Evolutionary conservation across 2,797 vertebrate species (phyloP).

Genomic region (Mormyrops boulengeri): DNA sequence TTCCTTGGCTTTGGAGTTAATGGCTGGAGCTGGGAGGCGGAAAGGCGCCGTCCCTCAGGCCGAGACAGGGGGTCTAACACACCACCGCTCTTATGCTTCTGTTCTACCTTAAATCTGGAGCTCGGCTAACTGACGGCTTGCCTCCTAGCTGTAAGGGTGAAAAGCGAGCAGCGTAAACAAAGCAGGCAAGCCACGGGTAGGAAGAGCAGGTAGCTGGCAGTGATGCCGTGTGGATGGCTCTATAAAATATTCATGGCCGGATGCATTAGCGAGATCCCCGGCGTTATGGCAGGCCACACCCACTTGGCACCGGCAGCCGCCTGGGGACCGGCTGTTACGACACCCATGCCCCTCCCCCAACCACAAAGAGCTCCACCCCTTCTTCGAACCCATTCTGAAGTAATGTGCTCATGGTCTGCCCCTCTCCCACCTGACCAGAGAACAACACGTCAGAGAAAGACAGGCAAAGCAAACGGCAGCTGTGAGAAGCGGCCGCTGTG

Average conservation of each 20-base stretch:
- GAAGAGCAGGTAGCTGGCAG: background rate
- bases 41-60: background rate
- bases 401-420: background rate
- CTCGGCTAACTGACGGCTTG: constrained; percentile 40
- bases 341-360: background rate
- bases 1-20: background rate
- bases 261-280: background rate
- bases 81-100: background rate
- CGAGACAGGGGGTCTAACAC: background rate
- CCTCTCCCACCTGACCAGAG: background rate
- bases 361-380: background rate
- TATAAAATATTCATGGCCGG: constrained; percentile 17
- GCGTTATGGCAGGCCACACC: background rate
- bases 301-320: background rate
- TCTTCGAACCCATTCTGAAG: background rate
- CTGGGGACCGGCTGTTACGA: too few species aligned
- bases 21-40: background rate
- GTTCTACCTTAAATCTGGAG: constrained; percentile 35
- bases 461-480: background rate
- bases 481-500: background rate
- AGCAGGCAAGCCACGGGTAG: background rate
- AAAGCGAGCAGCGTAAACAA: constrained; percentile 23
- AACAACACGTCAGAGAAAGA: background rate
- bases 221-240: background rate
- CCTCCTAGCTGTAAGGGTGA: constrained; percentile 41